Base-by-base conservation (phyloP, 2,113 vertebrate genomes). In the Natator depressus region DNA sequence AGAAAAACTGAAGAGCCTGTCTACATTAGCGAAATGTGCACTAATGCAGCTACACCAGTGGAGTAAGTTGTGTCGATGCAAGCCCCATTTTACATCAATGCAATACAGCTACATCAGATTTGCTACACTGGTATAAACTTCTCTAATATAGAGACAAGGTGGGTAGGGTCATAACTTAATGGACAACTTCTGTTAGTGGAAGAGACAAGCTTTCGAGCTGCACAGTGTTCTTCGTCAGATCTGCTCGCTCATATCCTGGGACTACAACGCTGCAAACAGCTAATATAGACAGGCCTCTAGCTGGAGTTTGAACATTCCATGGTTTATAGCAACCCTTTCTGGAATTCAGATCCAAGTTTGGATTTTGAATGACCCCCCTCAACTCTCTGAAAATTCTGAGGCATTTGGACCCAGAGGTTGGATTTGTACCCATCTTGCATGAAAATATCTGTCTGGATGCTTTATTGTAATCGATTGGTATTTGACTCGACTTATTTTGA, bases 11-110 rank as follows among this genome's bases (percentile, higher is more conserved):
- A 92, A 89, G 89, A 79, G 85, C 83, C 90, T 92, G 93, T 27
- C 42, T 86, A 25, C 85, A 46, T 54, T 81, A 85, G 96, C 88
- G 90, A 94, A 87, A 95, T 82, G 87, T 94, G 24, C 93, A 29
- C 0, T 79, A 79, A 8, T n/a, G 0, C 10, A 93, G 89, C 93
- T 82, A 93, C 1, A 10, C 53, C 51, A 16, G 59, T 0, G 0
- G 93, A 86, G 50, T 50, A 62, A 22, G 2, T 24, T 59, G 91
- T 2, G 0, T 51, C 31, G 0, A 38, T 1, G 22, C 24, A 11
- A 47, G 13, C 42, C 24, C 75, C 2, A 13, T 46, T 76, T 78
- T 47, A 78, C 12, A 14, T 27, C 24, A 27, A 0, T 29, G 42
- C 42, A 7, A 47, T 27, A 46, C 42, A 78, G 42, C 75, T 16